Evolutionary conservation across 2,113 vertebrate species (phyloP).

Genomic region (Microcebus tavaratra): DNA sequence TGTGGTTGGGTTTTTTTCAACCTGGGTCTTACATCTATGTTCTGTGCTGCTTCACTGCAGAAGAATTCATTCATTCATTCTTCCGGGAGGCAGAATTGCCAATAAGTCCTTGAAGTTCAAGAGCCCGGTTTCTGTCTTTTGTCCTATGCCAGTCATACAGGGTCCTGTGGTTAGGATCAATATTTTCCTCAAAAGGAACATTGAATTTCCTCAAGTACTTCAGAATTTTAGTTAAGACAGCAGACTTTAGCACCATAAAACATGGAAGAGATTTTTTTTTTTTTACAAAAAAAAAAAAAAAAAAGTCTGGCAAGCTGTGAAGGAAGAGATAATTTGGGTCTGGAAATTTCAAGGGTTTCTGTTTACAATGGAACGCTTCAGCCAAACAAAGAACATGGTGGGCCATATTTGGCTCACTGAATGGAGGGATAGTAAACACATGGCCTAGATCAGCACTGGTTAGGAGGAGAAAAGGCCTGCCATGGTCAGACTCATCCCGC

Average conservation of each 20-base stretch:
- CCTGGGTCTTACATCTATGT: not conserved
- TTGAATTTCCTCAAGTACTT: not conserved
- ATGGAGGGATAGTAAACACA: not conserved
- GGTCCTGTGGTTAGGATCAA: not conserved
- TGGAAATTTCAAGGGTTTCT: not conserved
- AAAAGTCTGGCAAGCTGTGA: no score
- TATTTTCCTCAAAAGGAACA: not conserved
- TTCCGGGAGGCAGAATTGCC: not conserved
- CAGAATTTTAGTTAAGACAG: not conserved
- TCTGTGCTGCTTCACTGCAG: not conserved
- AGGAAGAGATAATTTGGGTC: not conserved
- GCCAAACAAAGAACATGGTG: not conserved
- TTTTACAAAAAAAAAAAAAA: no score
- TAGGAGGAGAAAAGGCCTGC: not conserved
- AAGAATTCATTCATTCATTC: not conserved
- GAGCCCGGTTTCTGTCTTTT: not conserved
- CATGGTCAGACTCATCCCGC: rapidly evolving
- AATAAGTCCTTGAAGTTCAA: not conserved
- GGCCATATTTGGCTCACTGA: not conserved
- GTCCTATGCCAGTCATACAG: not conserved
- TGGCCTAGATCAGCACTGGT: not conserved
- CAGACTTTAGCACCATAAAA: not conserved
- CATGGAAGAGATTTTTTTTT: not conserved
- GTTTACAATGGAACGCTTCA: not conserved
- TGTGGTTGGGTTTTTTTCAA: not conserved